These are phyloP conservation scores for Pimephales promelas DNA, from an alignment of 2,113 vertebrate species.

Conservation along the genomic window DNA sequence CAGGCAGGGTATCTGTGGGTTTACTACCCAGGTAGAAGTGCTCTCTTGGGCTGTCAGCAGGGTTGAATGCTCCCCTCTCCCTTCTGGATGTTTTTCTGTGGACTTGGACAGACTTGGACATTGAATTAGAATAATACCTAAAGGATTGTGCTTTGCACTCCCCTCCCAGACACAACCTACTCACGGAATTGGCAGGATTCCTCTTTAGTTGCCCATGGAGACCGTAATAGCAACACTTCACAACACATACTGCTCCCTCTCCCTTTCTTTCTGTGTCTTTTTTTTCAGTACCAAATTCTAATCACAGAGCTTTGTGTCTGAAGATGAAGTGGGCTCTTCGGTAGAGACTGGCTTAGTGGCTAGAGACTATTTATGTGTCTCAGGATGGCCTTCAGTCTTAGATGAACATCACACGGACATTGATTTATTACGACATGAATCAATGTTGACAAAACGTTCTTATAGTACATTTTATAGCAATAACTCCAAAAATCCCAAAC, in stretches of 20 bases:
- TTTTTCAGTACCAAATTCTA: slow-evolving; percentile 42
- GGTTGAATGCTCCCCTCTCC: slow-evolving; percentile 8
- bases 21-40: background rate
- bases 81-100: slow-evolving; percentile 14
- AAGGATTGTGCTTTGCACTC: slow-evolving; percentile 50
- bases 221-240: slow-evolving; percentile 56
- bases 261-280: slow-evolving; percentile 7
- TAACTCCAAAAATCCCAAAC: background rate
- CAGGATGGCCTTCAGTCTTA: slow-evolving; percentile 19
- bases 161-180: slow-evolving; percentile 49
- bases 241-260: slow-evolving; percentile 29
- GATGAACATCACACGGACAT: background rate
- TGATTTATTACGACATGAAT: background rate
- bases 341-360: slow-evolving; percentile 38
- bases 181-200: slow-evolving; percentile 54
- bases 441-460: background rate
- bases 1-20: slow-evolving; percentile 38
- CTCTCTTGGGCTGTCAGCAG: slow-evolving; percentile 19
- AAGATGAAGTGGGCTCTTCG: slow-evolving; percentile 43
- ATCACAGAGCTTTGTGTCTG: slow-evolving; percentile 42
- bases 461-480: background rate
- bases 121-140: slow-evolving; percentile 60
- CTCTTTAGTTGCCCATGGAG: slow-evolving; percentile 61
- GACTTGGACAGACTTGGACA: slow-evolving; percentile 48
- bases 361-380: slow-evolving; percentile 16